phyloP scores from a whole-genome alignment of 2,797 vertebrate species.

The Amphiprion clarkii region DNA sequence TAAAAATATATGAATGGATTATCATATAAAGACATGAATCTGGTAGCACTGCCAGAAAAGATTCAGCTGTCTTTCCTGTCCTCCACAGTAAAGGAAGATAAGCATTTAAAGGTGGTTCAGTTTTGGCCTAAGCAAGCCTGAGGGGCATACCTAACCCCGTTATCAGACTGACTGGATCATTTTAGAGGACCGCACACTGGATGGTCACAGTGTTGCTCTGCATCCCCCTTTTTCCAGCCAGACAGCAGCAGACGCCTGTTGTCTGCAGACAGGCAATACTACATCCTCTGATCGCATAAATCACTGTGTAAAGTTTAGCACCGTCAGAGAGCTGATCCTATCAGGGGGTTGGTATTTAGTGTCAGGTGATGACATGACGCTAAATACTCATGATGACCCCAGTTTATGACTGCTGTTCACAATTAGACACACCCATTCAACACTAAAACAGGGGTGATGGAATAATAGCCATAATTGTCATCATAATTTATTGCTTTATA shows the following conservation, averaged over 20 bases:
- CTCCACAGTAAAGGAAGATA: background rate
- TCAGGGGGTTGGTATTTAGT: slow-evolving; percentile 27
- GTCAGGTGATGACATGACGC: slow-evolving; percentile 44
- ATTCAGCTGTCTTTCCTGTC: background rate
- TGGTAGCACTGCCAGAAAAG: background rate
- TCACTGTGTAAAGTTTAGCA: slow-evolving; percentile 40
- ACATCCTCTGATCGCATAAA: slow-evolving; percentile 67
- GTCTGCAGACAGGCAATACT: slow-evolving; percentile 49
- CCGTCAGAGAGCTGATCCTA: slow-evolving; percentile 62
- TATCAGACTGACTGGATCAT: background rate
- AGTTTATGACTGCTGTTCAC: slow-evolving; percentile 26
- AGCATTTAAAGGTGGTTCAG: background rate
- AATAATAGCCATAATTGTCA: slow-evolving; percentile 51
- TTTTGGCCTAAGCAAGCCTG: slow-evolving; percentile 8
- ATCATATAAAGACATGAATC: background rate
- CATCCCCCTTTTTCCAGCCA: slow-evolving; percentile 36
- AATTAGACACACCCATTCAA: slow-evolving; percentile 49
- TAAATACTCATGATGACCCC: slow-evolving; percentile 45
- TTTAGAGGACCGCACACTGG: background rate
- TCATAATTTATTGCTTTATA: slow-evolving; percentile 41
- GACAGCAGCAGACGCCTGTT: slow-evolving; percentile 59
- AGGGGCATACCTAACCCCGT: background rate
- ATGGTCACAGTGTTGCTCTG: background rate
- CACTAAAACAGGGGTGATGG: slow-evolving; percentile 28
- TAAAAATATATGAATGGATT: too few relatives aligned